Conservation (phyloP, 2,797 vertebrate species). For the Micromesistius poutassou region DNA sequence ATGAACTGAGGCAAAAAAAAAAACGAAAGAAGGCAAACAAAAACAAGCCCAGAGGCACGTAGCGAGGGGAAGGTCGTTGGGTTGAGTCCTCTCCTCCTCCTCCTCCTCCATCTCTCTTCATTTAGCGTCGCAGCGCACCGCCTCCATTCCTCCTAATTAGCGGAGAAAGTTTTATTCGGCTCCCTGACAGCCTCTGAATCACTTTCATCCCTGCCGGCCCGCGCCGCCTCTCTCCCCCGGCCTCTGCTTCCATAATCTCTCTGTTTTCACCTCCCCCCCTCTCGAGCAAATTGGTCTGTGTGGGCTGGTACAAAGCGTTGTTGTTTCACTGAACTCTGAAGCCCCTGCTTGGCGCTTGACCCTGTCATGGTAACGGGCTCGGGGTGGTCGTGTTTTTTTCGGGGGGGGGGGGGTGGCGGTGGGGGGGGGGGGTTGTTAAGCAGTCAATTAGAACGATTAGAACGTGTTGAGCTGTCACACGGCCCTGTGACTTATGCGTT, state of each 20-base stretch:
- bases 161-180: constrained; percentile 35
- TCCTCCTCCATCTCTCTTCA: constrained; percentile 21
- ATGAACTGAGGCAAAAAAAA: not conserved
- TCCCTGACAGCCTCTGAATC: constrained; percentile 36
- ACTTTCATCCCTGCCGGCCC: constrained; percentile 40
- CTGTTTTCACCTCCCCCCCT: constrained; percentile 27
- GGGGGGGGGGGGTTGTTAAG: not conserved
- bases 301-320: constrained; percentile 6
- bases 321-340: not conserved
- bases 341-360: not conserved
- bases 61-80: constrained; percentile 31
- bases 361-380: not conserved
- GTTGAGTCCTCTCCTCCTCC: not conserved
- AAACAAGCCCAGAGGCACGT: not conserved
- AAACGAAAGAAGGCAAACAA: no score
- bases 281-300: not conserved
- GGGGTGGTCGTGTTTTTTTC: no score
- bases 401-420: no score
- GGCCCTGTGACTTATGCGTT: not conserved
- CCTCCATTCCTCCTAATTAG: constrained; percentile 44
- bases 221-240: not conserved
- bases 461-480: not conserved
- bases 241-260: constrained; percentile 36
- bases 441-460: not conserved
- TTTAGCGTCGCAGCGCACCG: constrained; percentile 35